Base-by-base conservation (phyloP, 2,888 invertebrate genomes). In the Monoplex corrugatus region DNA sequence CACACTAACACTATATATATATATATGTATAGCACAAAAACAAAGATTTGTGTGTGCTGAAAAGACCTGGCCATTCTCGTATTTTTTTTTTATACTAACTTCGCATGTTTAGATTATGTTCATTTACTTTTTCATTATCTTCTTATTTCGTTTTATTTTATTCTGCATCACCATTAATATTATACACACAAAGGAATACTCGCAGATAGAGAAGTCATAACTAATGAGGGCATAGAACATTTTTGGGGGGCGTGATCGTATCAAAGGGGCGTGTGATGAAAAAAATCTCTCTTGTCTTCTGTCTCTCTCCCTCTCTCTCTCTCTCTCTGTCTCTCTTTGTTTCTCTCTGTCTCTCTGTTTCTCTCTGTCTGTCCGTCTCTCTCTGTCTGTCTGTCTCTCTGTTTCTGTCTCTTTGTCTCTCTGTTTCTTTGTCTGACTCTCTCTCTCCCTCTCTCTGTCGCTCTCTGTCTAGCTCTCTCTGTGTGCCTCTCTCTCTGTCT, bases 361-460 rank as follows among this genome's bases (percentile, higher is more conserved):
- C 50, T 50, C 50, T 50, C 50, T 50, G 35, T 50, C 40, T 84
- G 50, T 84, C 13, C 72, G 43, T 40, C 16, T 86, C 10, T 44
- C 28, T 78, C 32, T 57, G 19, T 57, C 23, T 78, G n/a, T 57
- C 32, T 50, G 28, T 86, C 28, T 57, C n/a, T n/a, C 38, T 45
- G 35, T 45, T 8, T 75, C 35, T 75, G 72, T 75, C 35, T 75
- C 35, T 75, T 32, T 75, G 72, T 63, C 16, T 63, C 3, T 63
- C n/a, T n/a, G n/a, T n/a, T 32, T 13, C 13, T 75, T 10, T 75
- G 8, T 32, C 44, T 57, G 32, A n/a, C 80, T 87, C 82, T 35
- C 80, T 82, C 50, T 87, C 45, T 87, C 23, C 40, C 82, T 83
- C 40, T 57, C 82, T 83, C 63, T 88, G 50, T 50, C 68, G 28